These are phyloP conservation scores for Riparia riparia DNA, from an alignment of 2,113 vertebrate species.

Conservation along the genomic window DNA sequence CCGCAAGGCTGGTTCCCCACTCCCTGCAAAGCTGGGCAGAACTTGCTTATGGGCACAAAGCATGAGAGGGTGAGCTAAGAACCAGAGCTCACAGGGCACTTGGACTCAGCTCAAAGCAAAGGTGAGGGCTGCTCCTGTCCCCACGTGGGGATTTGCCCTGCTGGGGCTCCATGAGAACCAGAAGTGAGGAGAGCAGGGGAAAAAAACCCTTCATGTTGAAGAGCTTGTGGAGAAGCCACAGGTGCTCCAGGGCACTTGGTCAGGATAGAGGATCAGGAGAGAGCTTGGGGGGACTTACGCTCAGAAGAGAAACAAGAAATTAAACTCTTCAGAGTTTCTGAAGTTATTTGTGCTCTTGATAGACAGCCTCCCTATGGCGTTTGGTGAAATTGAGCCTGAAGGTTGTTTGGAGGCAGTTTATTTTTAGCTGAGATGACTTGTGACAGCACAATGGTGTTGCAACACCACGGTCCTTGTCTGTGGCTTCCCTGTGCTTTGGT, in stretches of 20 bases:
- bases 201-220: neutral
- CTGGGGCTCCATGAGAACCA: neutral
- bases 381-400: neutral
- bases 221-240: neutral
- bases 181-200: neutral
- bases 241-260: neutral
- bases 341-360: neutral
- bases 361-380: neutral
- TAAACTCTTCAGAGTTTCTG: neutral
- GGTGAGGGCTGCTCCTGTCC: neutral
- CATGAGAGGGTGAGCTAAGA: neutral
- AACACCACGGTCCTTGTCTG: slow-evolving; percentile 11
- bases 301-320: neutral
- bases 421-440: slow-evolving; percentile 28
- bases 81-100: neutral
- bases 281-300: neutral
- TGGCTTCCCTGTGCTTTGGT: neutral
- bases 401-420: neutral
- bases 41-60: neutral
- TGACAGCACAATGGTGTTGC: neutral
- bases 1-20: neutral
- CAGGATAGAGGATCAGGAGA: neutral
- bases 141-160: neutral
- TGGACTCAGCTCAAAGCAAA: neutral
- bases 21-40: neutral